These are phyloP conservation scores for Aspiorhynchus laticeps DNA, from an alignment of 2,113 vertebrate species.

Conservation along the genomic window DNA sequence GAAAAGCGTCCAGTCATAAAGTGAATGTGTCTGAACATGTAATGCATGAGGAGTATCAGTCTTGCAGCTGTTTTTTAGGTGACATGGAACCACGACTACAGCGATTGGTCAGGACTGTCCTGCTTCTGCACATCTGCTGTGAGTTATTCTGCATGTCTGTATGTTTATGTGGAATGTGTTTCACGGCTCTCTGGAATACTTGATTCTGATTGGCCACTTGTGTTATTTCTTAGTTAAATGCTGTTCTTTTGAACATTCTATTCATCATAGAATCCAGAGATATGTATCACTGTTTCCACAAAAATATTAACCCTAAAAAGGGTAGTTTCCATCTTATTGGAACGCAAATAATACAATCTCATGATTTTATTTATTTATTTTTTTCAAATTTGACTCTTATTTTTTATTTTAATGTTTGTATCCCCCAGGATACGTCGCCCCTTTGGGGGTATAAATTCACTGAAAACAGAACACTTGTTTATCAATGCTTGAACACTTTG, in stretches of 20 bases:
- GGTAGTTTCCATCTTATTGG: too few relatives aligned
- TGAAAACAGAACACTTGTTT: too few relatives aligned
- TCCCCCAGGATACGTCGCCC: too few relatives aligned
- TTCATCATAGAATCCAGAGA: too few relatives aligned
- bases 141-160: slow-evolving; percentile 22
- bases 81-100: slow-evolving; percentile 20
- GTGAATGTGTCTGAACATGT: background rate
- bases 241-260: background rate
- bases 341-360: too few relatives aligned
- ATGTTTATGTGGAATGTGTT: background rate
- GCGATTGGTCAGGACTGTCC: background rate
- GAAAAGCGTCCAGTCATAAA: background rate
- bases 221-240: background rate
- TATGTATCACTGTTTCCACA: too few relatives aligned
- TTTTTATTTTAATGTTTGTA: too few relatives aligned
- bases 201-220: too few relatives aligned
- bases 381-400: too few relatives aligned
- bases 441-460: too few relatives aligned
- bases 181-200: background rate
- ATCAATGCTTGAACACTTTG: too few relatives aligned
- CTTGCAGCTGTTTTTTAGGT: background rate
- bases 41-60: background rate
- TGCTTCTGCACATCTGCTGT: slow-evolving; percentile 54
- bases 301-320: background rate
- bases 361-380: too few relatives aligned